These are phyloP conservation scores for Darevskia nairensis DNA, from an alignment of 2,797 vertebrate genomes.

Conservation along the genomic window DNA sequence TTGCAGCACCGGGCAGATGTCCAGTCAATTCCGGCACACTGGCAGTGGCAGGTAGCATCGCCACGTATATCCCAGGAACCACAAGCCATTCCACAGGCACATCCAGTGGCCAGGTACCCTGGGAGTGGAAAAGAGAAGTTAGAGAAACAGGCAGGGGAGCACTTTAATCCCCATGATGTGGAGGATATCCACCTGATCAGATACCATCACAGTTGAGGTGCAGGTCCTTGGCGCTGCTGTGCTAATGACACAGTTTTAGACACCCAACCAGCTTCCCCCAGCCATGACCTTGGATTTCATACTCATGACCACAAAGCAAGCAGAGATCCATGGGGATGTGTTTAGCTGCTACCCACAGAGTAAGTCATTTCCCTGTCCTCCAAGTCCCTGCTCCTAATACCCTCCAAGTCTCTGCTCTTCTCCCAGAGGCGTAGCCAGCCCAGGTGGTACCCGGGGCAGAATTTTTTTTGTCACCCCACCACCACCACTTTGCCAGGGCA, in stretches of 20 bases:
- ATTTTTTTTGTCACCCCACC: too few relatives aligned
- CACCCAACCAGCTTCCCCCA: background rate
- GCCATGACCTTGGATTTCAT: background rate
- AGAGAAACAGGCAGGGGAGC: background rate
- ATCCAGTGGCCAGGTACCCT: conserved; percentile 48
- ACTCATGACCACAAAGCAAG: background rate
- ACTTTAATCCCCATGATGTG: background rate
- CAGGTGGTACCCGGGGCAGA: too few relatives aligned
- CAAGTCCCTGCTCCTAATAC: background rate
- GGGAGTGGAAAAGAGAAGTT: background rate
- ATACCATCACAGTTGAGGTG: background rate
- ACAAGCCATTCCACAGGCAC: conserved; percentile 58
- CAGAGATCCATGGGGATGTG: background rate
- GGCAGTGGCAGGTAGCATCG: conserved; percentile 54
- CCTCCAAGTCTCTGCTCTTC: background rate
- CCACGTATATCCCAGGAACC: conserved; percentile 65
- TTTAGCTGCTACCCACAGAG: too few relatives aligned
- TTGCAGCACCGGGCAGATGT: conserved; percentile 47
- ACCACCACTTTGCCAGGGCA: too few relatives aligned
- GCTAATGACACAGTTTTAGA: background rate
- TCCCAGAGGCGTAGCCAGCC: background rate
- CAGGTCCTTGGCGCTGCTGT: background rate
- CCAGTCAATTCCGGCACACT: conserved; percentile 56
- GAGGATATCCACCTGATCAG: background rate
- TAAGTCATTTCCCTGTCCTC: background rate